phyloP scores from a whole-genome alignment of 2,113 vertebrate genomes.

The Condylura cristata region DNA sequence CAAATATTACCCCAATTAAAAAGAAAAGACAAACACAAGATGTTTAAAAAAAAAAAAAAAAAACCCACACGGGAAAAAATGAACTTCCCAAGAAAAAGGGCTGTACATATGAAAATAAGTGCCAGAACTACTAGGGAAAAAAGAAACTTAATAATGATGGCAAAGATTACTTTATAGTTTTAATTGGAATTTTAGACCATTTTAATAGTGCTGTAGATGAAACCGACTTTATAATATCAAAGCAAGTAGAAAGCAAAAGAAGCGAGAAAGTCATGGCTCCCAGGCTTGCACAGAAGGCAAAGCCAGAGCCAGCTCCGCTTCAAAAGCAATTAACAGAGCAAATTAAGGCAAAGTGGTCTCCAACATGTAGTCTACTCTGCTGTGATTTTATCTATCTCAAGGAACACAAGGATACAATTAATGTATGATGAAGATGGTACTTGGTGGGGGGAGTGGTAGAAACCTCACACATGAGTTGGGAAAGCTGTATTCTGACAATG shows the following conservation, averaged over 20 bases:
- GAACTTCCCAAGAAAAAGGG: conserved; percentile 35
- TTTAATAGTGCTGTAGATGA: conserved; percentile 49
- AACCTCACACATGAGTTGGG: not conserved
- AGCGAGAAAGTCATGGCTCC: not conserved
- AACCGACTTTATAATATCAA: conserved; percentile 19
- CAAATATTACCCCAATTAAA: no score
- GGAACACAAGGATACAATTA: conserved; percentile 38
- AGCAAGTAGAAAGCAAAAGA: conserved; percentile 39
- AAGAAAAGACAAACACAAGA: no score
- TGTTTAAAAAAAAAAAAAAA: no score
- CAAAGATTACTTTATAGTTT: conserved; percentile 57
- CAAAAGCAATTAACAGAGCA: conserved; percentile 52
- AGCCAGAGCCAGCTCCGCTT: not conserved
- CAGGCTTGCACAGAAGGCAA: not conserved
- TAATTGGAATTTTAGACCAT: conserved; percentile 46
- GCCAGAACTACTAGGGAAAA: not conserved
- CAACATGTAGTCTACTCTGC: not conserved
- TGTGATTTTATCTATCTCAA: not conserved
- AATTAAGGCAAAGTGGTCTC: conserved; percentile 17
- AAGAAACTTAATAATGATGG: conserved; percentile 64
- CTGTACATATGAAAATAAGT: conserved; percentile 23
- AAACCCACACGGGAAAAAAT: no score
- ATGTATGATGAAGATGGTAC: not conserved
- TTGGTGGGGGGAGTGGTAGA: not conserved
- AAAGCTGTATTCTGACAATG: not conserved